Conservation (phyloP, 2,113 vertebrate genomes). For the Phoenicopterus ruber region DNA sequence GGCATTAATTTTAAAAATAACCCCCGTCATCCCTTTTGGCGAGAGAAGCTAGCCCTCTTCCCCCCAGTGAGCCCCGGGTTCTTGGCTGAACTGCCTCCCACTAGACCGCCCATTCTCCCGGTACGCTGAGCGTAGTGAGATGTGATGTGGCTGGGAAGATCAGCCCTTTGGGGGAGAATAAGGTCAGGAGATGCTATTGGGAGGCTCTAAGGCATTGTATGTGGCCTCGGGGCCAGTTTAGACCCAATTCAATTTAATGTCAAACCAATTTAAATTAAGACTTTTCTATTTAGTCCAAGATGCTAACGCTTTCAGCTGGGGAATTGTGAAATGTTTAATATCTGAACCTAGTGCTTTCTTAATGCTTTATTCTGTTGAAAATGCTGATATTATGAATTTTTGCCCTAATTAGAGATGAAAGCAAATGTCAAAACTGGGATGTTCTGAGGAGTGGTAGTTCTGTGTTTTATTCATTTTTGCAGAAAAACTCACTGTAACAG, state of each 20-base stretch:
- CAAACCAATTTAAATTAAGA: neutral
- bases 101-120: fast-evolving
- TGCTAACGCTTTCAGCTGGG: neutral
- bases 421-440: neutral
- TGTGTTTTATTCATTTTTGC: neutral
- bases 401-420: conserved; percentile 1
- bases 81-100: neutral
- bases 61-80: neutral
- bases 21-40: neutral
- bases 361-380: neutral
- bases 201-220: fast-evolving
- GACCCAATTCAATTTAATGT: conserved; percentile 15
- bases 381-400: neutral
- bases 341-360: neutral
- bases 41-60: neutral
- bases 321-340: neutral
- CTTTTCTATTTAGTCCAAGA: neutral
- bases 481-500: neutral
- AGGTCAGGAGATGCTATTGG: neutral
- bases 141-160: neutral
- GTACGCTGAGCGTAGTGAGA: neutral
- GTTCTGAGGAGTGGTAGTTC: neutral
- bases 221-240: neutral
- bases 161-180: neutral
- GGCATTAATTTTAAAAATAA: neutral